Evolutionary conservation across 1,140 invertebrate genomes (phyloP), one percentile per base, ranked within the genome.

Genomic region (Mizuhopecten yessoensis): DNA sequence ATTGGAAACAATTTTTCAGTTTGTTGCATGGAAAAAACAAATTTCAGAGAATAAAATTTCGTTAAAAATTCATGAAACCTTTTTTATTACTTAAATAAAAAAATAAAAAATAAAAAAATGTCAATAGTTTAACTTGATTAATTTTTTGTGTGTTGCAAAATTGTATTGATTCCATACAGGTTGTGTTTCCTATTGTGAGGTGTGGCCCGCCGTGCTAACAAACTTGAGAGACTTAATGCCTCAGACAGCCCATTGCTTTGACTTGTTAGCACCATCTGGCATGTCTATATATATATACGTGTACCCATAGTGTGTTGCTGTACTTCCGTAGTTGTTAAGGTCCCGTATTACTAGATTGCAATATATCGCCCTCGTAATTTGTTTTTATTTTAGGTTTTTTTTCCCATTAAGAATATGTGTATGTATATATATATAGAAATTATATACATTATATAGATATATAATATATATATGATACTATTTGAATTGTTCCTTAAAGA

Each of bases 341-440:
- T 75, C 57, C 57, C 57, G n/a, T 29, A 29, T 75, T n/a, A 75
- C n/a, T 75, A 75, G 57, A 75, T 75, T 75, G 57, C 57, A 75
- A 75, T 75, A 75, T 75, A 75, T 29, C n/a, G n/a, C 57, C 57
- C 57, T 75, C 57, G 57, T 75, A 75, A 75, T 75, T n/a, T n/a
- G 23, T 75, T 75, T 75, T 75, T 75, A 75, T 29, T 75, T 75
- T 39, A 39, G 36, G 5, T 75, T 75, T 17, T 75, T 75, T 75
- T 75, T 75, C 17, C 57, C 57, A 75, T 75, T 9, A n/a, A 75
- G 17, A 29, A 75, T 75, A 75, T 75, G 57, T 75, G 57, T 75
- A 75, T 75, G 57, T 75, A 75, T 75, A 75, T 45, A 39, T 57
- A 75, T 75, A 75, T 75, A 75, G 57, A 75, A 75, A 75, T 75